These are phyloP conservation scores for Nephrocerus scutellatus DNA, from an alignment of 2,888 invertebrate genomes.

Conservation along the genomic window DNA sequence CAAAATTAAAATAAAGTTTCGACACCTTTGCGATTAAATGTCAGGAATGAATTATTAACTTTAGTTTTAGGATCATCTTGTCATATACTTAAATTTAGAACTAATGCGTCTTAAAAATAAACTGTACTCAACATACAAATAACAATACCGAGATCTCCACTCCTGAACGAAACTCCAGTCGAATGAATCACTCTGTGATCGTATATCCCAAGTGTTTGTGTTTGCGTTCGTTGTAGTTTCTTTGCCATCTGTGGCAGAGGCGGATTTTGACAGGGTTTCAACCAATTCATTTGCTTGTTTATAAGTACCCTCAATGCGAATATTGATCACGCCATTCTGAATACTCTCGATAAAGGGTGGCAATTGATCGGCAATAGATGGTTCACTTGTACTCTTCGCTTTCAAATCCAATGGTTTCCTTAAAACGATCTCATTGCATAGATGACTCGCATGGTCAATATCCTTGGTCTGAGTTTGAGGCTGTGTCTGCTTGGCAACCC, in stretches of 20 bases:
- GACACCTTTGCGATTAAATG: no score
- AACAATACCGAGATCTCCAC: slow-evolving; percentile 59
- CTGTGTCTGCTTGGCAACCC: slow-evolving; percentile 12
- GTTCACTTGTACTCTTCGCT: no score
- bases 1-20: no score
- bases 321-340: slow-evolving; percentile 53
- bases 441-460: slow-evolving; percentile 23
- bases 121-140: no score
- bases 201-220: no score
- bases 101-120: no score
- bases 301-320: slow-evolving; percentile 57
- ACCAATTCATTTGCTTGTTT: slow-evolving; percentile 57
- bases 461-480: slow-evolving; percentile 16
- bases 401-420: no score
- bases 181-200: slow-evolving; percentile 49
- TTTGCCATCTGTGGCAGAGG: slow-evolving; percentile 34
- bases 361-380: no score
- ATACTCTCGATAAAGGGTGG: slow-evolving; percentile 48
- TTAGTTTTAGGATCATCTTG: no score
- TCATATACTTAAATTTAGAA: no score
- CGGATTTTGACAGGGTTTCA: slow-evolving; percentile 46
- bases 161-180: slow-evolving; percentile 71
- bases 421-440: slow-evolving; percentile 25
- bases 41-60: no score
- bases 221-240: no score